Evolutionary conservation across 1,140 invertebrate species (phyloP), one percentile per base, ranked within the genome.

Genomic region (Trachymyrmex cornetzi): DNA sequence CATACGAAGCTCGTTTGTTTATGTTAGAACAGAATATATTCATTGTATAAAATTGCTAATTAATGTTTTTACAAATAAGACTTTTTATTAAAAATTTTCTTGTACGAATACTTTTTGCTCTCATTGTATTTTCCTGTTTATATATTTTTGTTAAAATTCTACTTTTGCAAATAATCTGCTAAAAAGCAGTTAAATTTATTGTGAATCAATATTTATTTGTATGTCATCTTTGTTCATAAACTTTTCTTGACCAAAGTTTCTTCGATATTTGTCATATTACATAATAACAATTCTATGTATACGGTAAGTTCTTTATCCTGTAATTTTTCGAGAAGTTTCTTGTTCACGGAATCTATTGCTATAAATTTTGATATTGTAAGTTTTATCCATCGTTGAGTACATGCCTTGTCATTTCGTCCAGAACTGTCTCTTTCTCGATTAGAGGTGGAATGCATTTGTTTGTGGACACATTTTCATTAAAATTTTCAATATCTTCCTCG

Each of bases 261-360:
- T 61, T 12, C 22, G 38, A 27, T 38, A 38, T 48, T 77, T 44
- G 14, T 77, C 19, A 61, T 55, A 34, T 53, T 53, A 19, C 19
- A 3, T n/a, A n/a, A n/a, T 57, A 44, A n/a, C 19, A 50, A n/a
- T 48, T 77, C 57, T 30, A 64, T 1, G 5, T 30, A 44, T 44
- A 44, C 1, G 38, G 9, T 11, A 19, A 19, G 19, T 7, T 6
- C 4, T 14, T 12, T 63, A 55, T 79, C 12, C 24, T n/a, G 24
- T 50, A 79, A 79, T 30, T 64, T 79, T 11, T 79, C 19, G 2
- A 79, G 27, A 16, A 64, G 6, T 64, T 64, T 79, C n/a, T 2
- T 77, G 0, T 61, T 30, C 12, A 7, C 22, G 16, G 11, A 27
- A 9, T 3, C 0, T 30, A 12, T 5, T 30, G 19, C 0, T 50